Conservation (phyloP, 2,113 vertebrate species). For the Holacanthus passer region DNA sequence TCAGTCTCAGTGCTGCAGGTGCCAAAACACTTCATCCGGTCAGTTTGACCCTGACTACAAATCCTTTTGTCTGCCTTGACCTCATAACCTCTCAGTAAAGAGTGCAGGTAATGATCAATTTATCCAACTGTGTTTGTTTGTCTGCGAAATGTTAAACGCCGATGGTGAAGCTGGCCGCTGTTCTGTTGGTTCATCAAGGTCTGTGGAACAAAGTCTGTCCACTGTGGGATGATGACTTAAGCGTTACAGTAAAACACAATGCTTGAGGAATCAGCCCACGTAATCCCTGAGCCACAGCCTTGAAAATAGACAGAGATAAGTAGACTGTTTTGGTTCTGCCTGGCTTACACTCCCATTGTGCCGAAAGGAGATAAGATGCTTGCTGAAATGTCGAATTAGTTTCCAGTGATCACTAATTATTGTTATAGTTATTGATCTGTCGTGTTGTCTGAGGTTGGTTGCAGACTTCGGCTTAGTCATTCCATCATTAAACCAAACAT, state of each 20-base stretch:
- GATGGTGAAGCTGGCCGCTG: neutral
- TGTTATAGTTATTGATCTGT: constrained; percentile 27
- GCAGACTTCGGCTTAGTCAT: neutral
- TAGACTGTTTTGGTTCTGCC: neutral
- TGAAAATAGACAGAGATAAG: neutral
- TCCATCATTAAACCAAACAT: constrained; percentile 15
- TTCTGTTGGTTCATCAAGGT: neutral
- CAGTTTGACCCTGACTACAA: neutral
- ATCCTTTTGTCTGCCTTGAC: neutral
- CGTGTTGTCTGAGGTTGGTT: neutral
- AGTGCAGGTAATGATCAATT: neutral
- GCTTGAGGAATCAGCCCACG: neutral
- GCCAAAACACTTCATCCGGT: neutral
- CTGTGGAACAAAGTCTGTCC: neutral
- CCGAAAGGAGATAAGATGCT: constrained; percentile 1
- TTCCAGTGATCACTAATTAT: constrained; percentile 22
- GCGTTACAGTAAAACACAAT: neutral
- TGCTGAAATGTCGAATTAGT: constrained; percentile 20
- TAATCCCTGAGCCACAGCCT: neutral
- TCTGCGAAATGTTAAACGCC: neutral
- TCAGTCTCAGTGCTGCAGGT: neutral
- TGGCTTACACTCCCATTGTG: neutral
- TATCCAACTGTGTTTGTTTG: neutral
- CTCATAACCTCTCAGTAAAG: neutral
- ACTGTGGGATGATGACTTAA: neutral